Evolutionary conservation across 2,113 vertebrate genomes (phyloP).

Genomic region (Pseudonaja textilis): DNA sequence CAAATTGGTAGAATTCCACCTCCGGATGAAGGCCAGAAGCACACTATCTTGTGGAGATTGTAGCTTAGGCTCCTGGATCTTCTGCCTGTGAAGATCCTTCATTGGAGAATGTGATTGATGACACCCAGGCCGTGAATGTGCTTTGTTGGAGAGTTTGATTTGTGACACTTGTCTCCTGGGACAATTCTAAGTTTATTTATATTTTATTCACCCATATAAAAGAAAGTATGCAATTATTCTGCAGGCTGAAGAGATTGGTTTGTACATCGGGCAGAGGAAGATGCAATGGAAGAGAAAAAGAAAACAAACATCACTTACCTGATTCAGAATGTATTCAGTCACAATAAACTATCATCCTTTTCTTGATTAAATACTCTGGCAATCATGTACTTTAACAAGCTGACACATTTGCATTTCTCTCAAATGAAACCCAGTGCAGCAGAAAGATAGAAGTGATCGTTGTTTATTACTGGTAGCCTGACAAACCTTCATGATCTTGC

Average conservation of each 20-base stretch:
- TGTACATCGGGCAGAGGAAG: background rate
- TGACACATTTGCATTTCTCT: slow-evolving; percentile 46
- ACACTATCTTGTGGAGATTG: no score
- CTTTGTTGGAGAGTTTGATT: no score
- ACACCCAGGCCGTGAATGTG: no score
- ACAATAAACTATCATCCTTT: slow-evolving; percentile 4
- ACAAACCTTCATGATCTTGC: slow-evolving; percentile 32
- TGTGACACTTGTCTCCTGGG: background rate
- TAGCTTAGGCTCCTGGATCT: no score
- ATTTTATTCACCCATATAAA: background rate
- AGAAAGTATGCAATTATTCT: background rate
- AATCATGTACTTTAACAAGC: slow-evolving; percentile 46
- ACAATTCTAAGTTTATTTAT: background rate
- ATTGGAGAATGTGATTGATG: no score
- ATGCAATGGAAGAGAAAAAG: background rate
- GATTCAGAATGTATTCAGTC: slow-evolving; percentile 27
- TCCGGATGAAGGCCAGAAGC: no score
- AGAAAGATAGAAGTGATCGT: slow-evolving; percentile 10
- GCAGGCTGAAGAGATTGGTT: background rate
- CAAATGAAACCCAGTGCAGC: slow-evolving; percentile 19
- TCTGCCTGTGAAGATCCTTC: no score
- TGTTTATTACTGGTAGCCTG: slow-evolving; percentile 13
- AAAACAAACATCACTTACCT: slow-evolving; percentile 24
- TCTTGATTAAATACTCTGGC: slow-evolving; percentile 34
- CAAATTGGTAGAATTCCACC: no score